These are phyloP conservation scores for Meriones psammophilus DNA, from an alignment of 2,797 vertebrate genomes.

Conservation along the genomic window DNA sequence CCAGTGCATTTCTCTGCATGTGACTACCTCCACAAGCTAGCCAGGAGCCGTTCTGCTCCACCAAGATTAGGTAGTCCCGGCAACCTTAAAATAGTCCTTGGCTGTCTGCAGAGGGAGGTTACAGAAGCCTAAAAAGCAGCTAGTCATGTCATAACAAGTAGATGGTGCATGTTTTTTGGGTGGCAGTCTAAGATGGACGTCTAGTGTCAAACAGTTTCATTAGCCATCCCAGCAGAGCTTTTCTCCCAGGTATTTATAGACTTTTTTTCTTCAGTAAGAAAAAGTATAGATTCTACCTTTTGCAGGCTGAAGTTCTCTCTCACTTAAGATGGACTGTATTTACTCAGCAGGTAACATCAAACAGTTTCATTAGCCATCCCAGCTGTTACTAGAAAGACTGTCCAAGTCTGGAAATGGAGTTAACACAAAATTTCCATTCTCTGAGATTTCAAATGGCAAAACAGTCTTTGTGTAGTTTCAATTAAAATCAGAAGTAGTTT, in stretches of 20 bases:
- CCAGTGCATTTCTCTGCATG: not conserved
- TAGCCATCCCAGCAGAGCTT: no score
- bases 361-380: no score
- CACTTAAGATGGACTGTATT: no score
- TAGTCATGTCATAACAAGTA: not conserved
- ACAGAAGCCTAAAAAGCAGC: not conserved
- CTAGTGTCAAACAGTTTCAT: not conserved
- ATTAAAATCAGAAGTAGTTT: not conserved
- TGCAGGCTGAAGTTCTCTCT: not conserved
- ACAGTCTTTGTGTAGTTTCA: not conserved
- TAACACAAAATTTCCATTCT: not conserved
- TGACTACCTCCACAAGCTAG: not conserved
- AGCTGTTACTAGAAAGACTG: not conserved
- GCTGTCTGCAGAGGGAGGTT: not conserved
- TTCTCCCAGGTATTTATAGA: not conserved
- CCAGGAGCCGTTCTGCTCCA: not conserved
- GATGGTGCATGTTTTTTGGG: not conserved
- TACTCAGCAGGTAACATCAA: not conserved
- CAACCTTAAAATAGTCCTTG: not conserved
- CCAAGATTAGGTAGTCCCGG: not conserved
- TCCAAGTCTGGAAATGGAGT: not conserved
- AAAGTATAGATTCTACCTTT: not conserved
- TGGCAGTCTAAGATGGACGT: not conserved
- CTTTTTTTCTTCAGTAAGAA: not conserved
- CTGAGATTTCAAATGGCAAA: slow-evolving; percentile 15